Evolutionary conservation across 1,140 invertebrate genomes (phyloP), one percentile per base, ranked within the genome.

Genomic region (Drosophila equinoxialis): DNA sequence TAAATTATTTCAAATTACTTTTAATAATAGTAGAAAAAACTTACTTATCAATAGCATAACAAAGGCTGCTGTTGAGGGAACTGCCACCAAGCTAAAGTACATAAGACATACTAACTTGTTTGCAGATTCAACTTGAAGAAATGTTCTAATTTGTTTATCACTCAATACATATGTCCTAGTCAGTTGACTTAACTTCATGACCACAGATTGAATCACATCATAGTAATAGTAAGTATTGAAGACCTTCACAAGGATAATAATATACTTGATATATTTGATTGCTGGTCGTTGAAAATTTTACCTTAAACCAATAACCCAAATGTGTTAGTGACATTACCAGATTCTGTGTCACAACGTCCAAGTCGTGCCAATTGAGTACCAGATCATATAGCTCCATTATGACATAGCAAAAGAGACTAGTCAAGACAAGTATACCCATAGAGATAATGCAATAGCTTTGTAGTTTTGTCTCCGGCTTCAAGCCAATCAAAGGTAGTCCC

Each of bases 231-330:
- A 59, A 17, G 33, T 59, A 3, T 59, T 59, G 3, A 59, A 20
- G 8, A 59, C 33, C 57, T 59, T 37, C 11, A n/a, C 3, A 30
- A 26, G 10, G 5, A 26, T 13, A 6, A 13, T 1, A 55, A 10
- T 55, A 4, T 23, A 55, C 3, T 3, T 26, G 51, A 1, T 39
- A 71, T 41, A 23, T 55, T 26, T 2, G 11, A 0, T 30, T 13
- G 11, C n/a, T 13, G 37, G 11, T 0, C 3, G 4, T 39, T 11
- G 37, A 10, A 13, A 17, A 17, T 3, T 0, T 48, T 17, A 58
- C 57, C 57, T 59, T 59, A 37, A 59, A 59, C 57, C 57, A 59
- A 59, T 59, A 59, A 8, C 7, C 33, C 57, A 59, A 17, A 37
- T 59, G 57, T 11, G 33, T 59, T 4, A 59, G 2, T n/a, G 57